phyloP scores from a whole-genome alignment of 2,113 vertebrate species.

The Sarotherodon lohbergeri region DNA sequence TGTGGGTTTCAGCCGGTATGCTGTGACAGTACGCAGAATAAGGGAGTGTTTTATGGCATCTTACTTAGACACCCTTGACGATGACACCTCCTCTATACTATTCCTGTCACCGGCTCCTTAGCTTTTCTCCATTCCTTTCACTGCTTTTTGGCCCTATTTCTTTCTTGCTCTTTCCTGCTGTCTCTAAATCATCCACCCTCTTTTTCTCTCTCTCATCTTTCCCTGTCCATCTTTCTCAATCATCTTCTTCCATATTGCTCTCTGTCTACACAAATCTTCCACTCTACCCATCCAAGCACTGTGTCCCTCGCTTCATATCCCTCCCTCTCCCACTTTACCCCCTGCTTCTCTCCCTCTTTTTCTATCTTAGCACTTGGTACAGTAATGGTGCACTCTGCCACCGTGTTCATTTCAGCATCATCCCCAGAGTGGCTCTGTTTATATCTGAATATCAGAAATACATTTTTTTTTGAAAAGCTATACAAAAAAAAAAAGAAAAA shows the following conservation, averaged over 20 bases:
- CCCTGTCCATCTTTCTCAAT: conserved; percentile 56
- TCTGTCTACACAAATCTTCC: conserved; percentile 49
- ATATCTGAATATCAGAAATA: conserved; percentile 25
- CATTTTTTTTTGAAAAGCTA: not conserved
- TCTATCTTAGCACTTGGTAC: not conserved
- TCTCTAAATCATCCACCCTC: conserved; percentile 44
- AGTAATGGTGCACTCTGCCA: conserved; percentile 38
- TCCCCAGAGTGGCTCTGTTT: conserved; percentile 42
- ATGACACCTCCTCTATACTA: conserved; percentile 56
- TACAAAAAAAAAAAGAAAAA: not conserved
- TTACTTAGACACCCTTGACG: conserved; percentile 65
- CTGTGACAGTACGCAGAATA: conserved; percentile 56
- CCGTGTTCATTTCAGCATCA: conserved; percentile 15
- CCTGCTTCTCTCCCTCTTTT: not conserved
- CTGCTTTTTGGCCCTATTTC: conserved; percentile 37
- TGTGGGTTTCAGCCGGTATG: conserved; percentile 1
- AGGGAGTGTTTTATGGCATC: conserved; percentile 57
- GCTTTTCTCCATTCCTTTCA: not conserved
- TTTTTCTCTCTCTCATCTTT: conserved; percentile 35
- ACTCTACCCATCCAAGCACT: conserved; percentile 22
- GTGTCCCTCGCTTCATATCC: not conserved
- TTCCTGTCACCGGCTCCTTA: conserved; percentile 42
- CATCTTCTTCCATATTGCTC: conserved; percentile 59
- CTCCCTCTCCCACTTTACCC: not conserved
- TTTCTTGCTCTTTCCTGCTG: not conserved